Conservation (phyloP, 2,113 vertebrate genomes). For the Cacatua alba region DNA sequence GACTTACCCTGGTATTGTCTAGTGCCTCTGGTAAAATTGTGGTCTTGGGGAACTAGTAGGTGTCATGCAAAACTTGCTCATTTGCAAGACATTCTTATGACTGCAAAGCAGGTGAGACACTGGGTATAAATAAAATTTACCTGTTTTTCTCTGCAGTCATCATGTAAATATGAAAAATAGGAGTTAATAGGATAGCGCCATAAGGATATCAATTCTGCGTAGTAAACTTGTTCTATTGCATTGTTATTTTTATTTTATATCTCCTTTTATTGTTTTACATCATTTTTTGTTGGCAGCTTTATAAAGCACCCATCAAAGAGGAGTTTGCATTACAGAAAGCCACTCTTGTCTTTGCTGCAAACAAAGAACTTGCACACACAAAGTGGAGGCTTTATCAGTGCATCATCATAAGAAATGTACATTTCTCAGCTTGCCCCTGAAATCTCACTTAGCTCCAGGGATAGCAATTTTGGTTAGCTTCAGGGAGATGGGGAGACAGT, state of each 20-base stretch:
- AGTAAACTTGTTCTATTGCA: background rate
- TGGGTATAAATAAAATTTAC: background rate
- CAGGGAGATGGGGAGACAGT: background rate
- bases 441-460: background rate
- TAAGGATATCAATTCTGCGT: constrained; percentile 3
- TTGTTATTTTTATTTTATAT: constrained; percentile 19
- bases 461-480: background rate
- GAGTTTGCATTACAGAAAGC: background rate
- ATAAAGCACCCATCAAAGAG: background rate
- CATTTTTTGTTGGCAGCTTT: background rate
- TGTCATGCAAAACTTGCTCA: background rate
- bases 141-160: background rate
- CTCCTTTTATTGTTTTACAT: background rate
- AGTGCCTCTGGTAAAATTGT: background rate
- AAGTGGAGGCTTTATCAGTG: background rate
- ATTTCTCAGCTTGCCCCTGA: background rate
- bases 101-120: background rate
- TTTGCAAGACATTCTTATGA: background rate
- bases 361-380: background rate
- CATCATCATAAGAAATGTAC: background rate
- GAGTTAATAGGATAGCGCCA: background rate
- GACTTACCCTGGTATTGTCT: background rate
- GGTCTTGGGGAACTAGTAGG: background rate
- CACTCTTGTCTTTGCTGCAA: background rate
- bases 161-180: background rate